phyloP scores from a whole-genome alignment of 2,797 vertebrate genomes.

The Epinephelus coioides region DNA sequence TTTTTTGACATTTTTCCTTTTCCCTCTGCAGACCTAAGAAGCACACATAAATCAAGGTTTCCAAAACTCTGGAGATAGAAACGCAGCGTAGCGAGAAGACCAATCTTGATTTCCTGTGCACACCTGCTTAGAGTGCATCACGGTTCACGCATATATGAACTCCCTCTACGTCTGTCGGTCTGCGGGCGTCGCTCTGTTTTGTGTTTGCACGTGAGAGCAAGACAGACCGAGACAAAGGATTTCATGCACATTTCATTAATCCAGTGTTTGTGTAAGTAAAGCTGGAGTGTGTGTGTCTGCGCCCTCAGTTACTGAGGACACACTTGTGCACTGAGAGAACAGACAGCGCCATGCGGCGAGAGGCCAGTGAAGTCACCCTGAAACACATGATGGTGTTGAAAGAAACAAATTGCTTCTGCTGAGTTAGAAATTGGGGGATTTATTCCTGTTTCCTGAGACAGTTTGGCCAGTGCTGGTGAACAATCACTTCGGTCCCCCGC shows the following conservation, averaged over 20 bases:
- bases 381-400: conserved; percentile 60
- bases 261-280: conserved; percentile 18
- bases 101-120: conserved; percentile 58
- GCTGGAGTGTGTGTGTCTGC: background rate
- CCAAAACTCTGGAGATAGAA: conserved; percentile 58
- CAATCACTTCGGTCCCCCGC: conserved; percentile 28
- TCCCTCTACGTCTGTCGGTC: background rate
- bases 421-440: conserved; percentile 62
- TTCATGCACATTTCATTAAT: conserved; percentile 4
- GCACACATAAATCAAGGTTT: conserved; percentile 55
- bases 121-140: conserved; percentile 62
- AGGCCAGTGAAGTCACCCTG: conserved; percentile 66
- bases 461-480: conserved; percentile 42
- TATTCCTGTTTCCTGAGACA: conserved; percentile 48
- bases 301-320: conserved; percentile 22
- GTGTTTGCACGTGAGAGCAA: conserved; percentile 1
- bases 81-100: conserved; percentile 56
- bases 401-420: conserved; percentile 67
- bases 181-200: background rate
- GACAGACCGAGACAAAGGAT: conserved; percentile 9
- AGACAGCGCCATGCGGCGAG: conserved; percentile 28
- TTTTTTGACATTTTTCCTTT: conserved; percentile 39
- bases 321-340: conserved; percentile 42
- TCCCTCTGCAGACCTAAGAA: conserved; percentile 41
- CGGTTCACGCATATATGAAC: conserved; percentile 52